Evolutionary conservation across 2,888 invertebrate genomes (phyloP), one percentile per base, ranked within the genome.

Genomic region (Drosophila ochracea): DNA sequence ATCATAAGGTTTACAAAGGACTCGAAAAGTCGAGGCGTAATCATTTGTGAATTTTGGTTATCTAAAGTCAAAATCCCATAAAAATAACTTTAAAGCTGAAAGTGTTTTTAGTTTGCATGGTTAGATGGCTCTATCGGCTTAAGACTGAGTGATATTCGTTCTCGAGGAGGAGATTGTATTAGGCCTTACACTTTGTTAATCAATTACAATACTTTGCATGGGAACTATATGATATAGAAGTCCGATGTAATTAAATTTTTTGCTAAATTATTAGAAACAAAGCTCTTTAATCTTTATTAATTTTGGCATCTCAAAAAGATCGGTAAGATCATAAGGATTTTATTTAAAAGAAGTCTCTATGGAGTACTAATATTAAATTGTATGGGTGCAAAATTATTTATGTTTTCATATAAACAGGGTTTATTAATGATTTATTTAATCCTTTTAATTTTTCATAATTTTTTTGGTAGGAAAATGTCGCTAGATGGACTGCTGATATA

Each of bases 401-500:
- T 30, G 52, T 52, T 11, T 52, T 50, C 10, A 47, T 33, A 19
- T 30, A 25, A 47, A 19, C 4, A 35, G 58, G 37, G 21, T 13
- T 50, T 65, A 37, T 10, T 31, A 19, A 28, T 43, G 21, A 28
- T 35, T 63, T 43, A 35, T 35, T 53, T 63, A 43, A 53, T 37
- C n/a, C 21, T 49, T 47, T 60, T 25, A 35, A 37, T 61, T 62
- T 53, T 63, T 63, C 11, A 33, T 25, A 35, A 61, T 47, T 47
- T 47, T 63, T 67, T 63, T 62, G 63, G 53, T 67, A 62, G 31
- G 61, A 25, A 50, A 31, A 61, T 50, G 50, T 61, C 37, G 30
- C 41, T 66, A 62, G 19, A 43, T 30, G 66, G 52, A 67, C 35
- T 30, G 63, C 53, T 67, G 52, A 37, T 41, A 37, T 35, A 63